A percentile compares a stretch with the other conserved stretches of the same genome.
Evolutionary conservation across 2,113 vertebrate genomes (phyloP).

Genomic region (Coregonus clupeaformis): DNA sequence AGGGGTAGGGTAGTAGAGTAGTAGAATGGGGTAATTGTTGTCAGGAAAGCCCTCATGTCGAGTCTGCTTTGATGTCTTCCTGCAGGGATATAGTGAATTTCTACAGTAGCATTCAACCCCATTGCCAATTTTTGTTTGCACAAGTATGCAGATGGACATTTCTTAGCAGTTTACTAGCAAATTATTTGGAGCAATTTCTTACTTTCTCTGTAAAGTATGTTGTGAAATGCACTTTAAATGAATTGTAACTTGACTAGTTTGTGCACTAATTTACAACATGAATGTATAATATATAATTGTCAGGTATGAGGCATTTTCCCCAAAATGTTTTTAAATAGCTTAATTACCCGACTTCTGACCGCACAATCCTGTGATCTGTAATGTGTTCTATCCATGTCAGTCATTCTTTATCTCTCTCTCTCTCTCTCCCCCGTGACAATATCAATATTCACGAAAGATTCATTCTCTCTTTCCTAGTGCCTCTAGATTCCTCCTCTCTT

Average conservation of each 20-base stretch:
- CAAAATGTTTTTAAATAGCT: too few relatives aligned
- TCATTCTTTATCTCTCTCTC: neutral
- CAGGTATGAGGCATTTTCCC: too few relatives aligned
- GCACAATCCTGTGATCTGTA: too few relatives aligned
- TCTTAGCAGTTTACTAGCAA: too few relatives aligned
- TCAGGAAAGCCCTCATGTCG: slow-evolving; percentile 66
- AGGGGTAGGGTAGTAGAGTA: slow-evolving; percentile 32
- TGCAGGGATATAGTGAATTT: slow-evolving; percentile 60
- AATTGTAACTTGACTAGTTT: too few relatives aligned
- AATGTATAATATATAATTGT: too few relatives aligned
- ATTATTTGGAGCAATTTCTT: too few relatives aligned
- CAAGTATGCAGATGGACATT: neutral
- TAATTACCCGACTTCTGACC: too few relatives aligned
- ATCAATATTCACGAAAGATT: slow-evolving; percentile 52
- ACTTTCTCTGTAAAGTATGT: too few relatives aligned
- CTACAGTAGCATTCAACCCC: slow-evolving; percentile 62
- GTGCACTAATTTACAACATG: too few relatives aligned
- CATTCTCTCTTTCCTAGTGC: slow-evolving; percentile 27
- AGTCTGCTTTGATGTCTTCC: slow-evolving; percentile 71
- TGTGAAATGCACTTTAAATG: too few relatives aligned
- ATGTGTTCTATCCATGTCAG: too few relatives aligned
- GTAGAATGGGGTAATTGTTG: slow-evolving; percentile 78
- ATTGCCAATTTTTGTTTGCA: slow-evolving; percentile 17
- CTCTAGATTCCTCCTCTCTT: slow-evolving; percentile 45
- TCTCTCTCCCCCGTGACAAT: slow-evolving; percentile 23